Evolutionary conservation across 2,888 invertebrate species (phyloP), one percentile per base, ranked within the genome.

Genomic region (Trissoscelio sp.): DNA sequence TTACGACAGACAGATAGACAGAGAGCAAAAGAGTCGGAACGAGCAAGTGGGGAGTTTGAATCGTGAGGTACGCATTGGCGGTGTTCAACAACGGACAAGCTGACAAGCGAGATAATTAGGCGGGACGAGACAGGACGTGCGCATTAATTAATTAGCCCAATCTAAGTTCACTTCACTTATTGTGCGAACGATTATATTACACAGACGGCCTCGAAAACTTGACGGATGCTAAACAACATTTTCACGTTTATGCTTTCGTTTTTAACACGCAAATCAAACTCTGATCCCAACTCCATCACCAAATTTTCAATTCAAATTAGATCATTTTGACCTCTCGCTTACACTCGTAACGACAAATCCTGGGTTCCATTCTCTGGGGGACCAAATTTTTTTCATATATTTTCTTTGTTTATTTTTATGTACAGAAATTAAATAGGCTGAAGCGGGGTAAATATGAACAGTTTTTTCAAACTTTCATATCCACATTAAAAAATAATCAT

Each of bases 131-230:
- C 90, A 90, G 90, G 90, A 90, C 90, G 90, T 90, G 90, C 90
- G 90, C 89, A 90, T 90, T 90, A 90, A 90, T 90, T 90, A 90
- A 90, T 90, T 90, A 90, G 89, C 89, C 89, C 90, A 90, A 90
- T 90, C 90, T 90, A 90, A 90, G 89, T 87, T 88, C 87, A 89
- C 88, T 89, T 86, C 87, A 88, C 87, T 88, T 85, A 88, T 88
- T 89, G 86, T 85, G 83, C 86, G 84, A 83, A 85, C 86, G 87
- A 86, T 82, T 82, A 72, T 80, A 77, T 77, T 77, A 83, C 87
- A 83, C 85, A 84, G 84, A 72, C 86, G 88, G 86, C 87, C 88
- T 88, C 86, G 87, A 86, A 86, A 87, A 83, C 83, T 84, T 28
- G 66, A 80, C 80, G 48, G 64, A 55, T 55, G 57, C 48, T 37